Percentiles rank a stretch among this genome's conserved stretches.
phyloP scores from a whole-genome alignment of 2,113 vertebrate genomes.

The Chloroceryle aenea region DNA sequence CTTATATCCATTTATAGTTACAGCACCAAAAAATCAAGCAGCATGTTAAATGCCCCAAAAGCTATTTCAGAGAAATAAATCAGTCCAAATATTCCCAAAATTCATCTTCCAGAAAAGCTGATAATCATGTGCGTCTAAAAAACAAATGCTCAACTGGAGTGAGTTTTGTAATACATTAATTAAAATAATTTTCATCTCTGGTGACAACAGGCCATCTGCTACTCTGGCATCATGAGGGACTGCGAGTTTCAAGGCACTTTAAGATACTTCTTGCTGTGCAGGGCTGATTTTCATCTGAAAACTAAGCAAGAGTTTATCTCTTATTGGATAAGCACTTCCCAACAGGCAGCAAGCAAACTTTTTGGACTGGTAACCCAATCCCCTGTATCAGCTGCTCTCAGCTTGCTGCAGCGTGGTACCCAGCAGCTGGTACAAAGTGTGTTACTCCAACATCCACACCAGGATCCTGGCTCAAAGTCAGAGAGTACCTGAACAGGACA shows the following conservation, averaged over 20 bases:
- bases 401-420: neutral
- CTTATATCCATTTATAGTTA: neutral
- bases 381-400: neutral
- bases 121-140: conserved; percentile 30
- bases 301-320: neutral
- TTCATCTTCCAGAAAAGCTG: conserved; percentile 44
- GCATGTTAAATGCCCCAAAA: conserved; percentile 13
- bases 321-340: neutral
- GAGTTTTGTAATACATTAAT: conserved; percentile 63
- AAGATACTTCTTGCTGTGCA: neutral
- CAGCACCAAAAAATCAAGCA: conserved; percentile 20
- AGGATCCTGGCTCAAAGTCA: neutral
- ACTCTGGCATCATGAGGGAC: conserved; percentile 4
- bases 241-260: neutral
- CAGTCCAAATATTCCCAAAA: conserved; percentile 21
- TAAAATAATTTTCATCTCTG: conserved; percentile 56
- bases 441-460: neutral
- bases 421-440: neutral
- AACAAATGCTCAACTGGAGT: conserved; percentile 31
- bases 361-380: neutral
- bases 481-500: neutral
- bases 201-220: conserved; percentile 70
- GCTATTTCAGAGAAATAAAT: conserved; percentile 13
- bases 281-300: conserved; percentile 1
- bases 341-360: neutral